Conservation (phyloP, 2,797 vertebrate genomes). For the Steatocranus sp. region DNA sequence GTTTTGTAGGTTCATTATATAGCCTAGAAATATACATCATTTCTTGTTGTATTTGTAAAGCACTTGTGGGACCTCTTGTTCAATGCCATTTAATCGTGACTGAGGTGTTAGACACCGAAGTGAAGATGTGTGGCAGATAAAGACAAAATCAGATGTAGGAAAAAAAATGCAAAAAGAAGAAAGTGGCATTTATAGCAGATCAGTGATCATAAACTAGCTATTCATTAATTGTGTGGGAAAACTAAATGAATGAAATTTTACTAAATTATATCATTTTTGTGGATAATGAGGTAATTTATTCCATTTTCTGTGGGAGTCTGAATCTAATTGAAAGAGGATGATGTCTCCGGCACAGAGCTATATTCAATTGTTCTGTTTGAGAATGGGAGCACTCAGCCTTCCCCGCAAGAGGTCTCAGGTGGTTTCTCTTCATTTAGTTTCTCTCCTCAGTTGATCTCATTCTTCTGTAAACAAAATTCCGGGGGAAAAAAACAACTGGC, state of each 20-base stretch:
- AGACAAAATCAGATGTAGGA: neutral
- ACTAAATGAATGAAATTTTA: constrained; percentile 23
- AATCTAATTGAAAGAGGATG: constrained; percentile 60
- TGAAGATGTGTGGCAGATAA: neutral
- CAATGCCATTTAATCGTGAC: neutral
- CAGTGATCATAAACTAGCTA: constrained; percentile 8
- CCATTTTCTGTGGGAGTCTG: constrained; percentile 33
- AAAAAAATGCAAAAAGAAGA: neutral
- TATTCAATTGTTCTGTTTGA: constrained; percentile 55
- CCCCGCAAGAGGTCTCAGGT: constrained; percentile 58
- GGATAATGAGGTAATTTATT: constrained; percentile 49
- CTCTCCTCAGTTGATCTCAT: constrained; percentile 35
- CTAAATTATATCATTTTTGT: constrained; percentile 27
- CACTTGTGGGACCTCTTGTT: neutral
- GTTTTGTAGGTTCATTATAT: neutral
- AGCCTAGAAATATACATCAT: neutral
- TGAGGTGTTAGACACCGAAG: neutral
- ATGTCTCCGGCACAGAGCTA: constrained; percentile 29
- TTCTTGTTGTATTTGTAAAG: neutral
- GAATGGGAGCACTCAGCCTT: constrained; percentile 56
- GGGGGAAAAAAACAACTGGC: constrained; percentile 1
- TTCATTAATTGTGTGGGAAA: constrained; percentile 27
- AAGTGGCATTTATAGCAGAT: neutral
- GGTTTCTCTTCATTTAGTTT: constrained; percentile 54
- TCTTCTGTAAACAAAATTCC: constrained; percentile 54